Base-by-base conservation (phyloP, 2,113 vertebrate species). In the Sigmodon hispidus region DNA sequence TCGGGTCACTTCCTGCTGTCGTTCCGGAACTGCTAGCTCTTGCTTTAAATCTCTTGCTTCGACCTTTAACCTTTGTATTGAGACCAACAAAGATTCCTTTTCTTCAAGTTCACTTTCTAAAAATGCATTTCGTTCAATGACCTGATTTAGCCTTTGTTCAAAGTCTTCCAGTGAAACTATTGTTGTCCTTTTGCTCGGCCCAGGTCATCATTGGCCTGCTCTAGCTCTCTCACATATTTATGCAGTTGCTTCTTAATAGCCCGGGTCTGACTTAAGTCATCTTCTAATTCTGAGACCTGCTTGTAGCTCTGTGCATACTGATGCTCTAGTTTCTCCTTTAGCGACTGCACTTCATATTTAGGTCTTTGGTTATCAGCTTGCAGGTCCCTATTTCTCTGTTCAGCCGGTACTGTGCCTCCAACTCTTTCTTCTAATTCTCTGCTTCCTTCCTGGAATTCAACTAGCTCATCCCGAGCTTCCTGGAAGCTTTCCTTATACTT, bases 101-200 rank as follows among this genome's bases (percentile, higher is more conserved):
- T 99, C 99, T 94, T 99, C 99, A 97, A 99, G 98, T 91, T 99
- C 99, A 52, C 99, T 99, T 98, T 99, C 99, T 97, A 99, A 98
- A 98, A 99, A 99, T 1, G 99, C 99, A 83, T 99, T 99, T 98
- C 99, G 99, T 98, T 99, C 99, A 86, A 99, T 99, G 93, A 99
- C 99, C 98, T 99, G 99, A 98, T 99, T 99, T 95, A 99, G 98
- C 96, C 99, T 99, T 96, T 99, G 99, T 97, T 99, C 99, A 98
- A 99, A 99, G 98, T 99, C 99, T 98, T 99, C 99, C 95, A 99
- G 98, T 36, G 99, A 99, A 97, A 99, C 99, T 96, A 99, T 99
- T 75, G 99, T 99, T 69, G 99, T 99, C 98, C 99, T 99, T 99
- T 99, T 19, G 99, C 99, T 97, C 99, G 98, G 97, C 99, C 99